Evolutionary conservation across 2,113 vertebrate genomes (phyloP).

Genomic region (Phrynocephalus versicolor): DNA sequence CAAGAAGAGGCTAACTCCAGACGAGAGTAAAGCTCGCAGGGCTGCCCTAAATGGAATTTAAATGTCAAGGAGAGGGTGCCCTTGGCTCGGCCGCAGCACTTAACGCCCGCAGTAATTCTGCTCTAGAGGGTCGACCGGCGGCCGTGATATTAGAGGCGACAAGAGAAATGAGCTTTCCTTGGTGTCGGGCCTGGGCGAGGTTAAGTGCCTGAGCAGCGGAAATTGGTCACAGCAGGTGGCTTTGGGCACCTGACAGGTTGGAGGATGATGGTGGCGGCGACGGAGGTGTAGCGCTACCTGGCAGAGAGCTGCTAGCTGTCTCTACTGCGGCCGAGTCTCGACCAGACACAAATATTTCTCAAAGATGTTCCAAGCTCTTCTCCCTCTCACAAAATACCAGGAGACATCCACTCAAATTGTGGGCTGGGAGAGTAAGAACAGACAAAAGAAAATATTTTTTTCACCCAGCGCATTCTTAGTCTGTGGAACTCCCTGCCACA

Average conservation of each 20-base stretch:
- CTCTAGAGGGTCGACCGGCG: not conserved
- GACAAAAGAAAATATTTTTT: too few species aligned
- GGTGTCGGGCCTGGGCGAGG: not conserved
- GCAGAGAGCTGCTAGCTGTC: too few species aligned
- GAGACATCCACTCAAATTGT: too few species aligned
- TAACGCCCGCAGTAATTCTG: not conserved
- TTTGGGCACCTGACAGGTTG: not conserved
- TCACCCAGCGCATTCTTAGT: too few species aligned
- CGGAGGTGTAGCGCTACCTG: not conserved
- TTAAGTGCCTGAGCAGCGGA: not conserved
- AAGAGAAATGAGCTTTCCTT: not conserved
- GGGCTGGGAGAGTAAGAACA: too few species aligned
- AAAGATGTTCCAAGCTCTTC: not conserved
- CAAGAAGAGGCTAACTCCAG: not conserved
- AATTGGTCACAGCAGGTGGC: not conserved
- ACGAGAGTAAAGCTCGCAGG: not conserved
- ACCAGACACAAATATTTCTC: not conserved
- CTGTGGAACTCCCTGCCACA: too few species aligned
- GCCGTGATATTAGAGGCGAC: not conserved
- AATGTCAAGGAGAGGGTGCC: slow-evolving; percentile 22
- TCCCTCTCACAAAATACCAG: too few species aligned
- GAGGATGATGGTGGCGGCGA: not conserved
- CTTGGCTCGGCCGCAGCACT: not conserved
- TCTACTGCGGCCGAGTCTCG: too few species aligned
- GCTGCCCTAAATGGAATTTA: not conserved